These are phyloP conservation scores for Drosophila merina DNA, from an alignment of 2,888 invertebrate genomes.

Conservation along the genomic window DNA sequence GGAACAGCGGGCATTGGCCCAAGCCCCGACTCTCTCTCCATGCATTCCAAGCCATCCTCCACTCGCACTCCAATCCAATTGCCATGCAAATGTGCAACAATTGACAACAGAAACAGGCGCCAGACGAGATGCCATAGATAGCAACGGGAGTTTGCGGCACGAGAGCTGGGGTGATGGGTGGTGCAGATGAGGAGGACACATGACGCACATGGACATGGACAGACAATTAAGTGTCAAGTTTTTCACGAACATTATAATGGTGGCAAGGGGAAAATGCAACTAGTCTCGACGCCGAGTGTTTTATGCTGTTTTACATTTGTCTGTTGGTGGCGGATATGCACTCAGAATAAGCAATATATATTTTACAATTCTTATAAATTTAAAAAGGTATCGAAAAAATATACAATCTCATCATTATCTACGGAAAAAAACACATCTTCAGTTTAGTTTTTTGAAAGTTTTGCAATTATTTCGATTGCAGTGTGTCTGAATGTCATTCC, in stretches of 20 bases:
- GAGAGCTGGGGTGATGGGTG: too few relatives aligned
- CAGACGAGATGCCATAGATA: constrained; percentile 51
- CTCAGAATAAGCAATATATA: background rate
- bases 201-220: constrained; percentile 34
- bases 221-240: constrained; percentile 75
- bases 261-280: constrained; percentile 16
- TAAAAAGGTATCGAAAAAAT: too few relatives aligned
- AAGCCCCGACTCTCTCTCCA: constrained; percentile 13
- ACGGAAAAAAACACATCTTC: too few relatives aligned
- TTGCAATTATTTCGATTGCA: background rate
- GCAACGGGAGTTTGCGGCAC: background rate
- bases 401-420: too few relatives aligned
- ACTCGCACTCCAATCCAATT: constrained; percentile 25
- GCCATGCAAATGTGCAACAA: constrained; percentile 71
- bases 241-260: constrained; percentile 67
- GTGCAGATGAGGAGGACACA: constrained; percentile 16
- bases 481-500: constrained; percentile 41
- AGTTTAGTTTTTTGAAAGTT: too few relatives aligned
- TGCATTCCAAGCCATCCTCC: background rate
- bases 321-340: constrained; percentile 15
- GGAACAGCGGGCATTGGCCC: constrained; percentile 62
- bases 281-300: constrained; percentile 62
- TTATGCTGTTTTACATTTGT: constrained; percentile 66
- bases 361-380: too few relatives aligned
- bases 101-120: constrained; percentile 71